Conservation (phyloP, 2,888 invertebrate species). For the Amblyjoppa fuscipennis region DNA sequence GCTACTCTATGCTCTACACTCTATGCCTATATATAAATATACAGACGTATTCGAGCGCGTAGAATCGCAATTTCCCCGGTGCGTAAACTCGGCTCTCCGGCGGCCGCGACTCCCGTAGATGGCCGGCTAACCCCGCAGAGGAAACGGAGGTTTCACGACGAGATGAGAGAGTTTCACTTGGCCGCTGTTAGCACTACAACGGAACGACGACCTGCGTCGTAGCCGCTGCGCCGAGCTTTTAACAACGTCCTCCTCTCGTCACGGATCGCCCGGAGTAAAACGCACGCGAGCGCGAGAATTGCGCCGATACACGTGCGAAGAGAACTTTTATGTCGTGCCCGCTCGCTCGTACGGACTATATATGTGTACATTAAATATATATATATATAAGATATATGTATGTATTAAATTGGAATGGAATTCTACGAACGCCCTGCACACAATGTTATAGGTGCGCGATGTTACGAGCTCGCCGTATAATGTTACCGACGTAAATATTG, state of each 20-base stretch:
- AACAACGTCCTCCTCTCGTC: conserved; percentile 55
- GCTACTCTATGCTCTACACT: not conserved
- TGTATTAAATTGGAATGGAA: not conserved
- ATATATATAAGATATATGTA: too few species aligned
- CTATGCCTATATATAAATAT: not conserved
- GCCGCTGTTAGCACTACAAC: conserved; percentile 69
- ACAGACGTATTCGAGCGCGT: not conserved
- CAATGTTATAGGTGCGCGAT: not conserved
- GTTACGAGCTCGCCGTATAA: conserved; percentile 19
- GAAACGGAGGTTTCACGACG: conserved; percentile 71
- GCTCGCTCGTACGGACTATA: conserved; percentile 2
- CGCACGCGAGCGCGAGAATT: conserved; percentile 15
- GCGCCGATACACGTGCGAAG: conserved; percentile 41
- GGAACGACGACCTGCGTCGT: conserved; percentile 36
- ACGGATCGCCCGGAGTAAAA: conserved; percentile 54
- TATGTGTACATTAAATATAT: not conserved
- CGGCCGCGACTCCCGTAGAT: conserved; percentile 66
- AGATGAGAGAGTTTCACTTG: conserved; percentile 77
- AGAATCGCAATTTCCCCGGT: conserved; percentile 67
- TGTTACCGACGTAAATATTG: conserved; percentile 27
- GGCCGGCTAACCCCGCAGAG: conserved; percentile 75
- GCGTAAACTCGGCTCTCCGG: conserved; percentile 24
- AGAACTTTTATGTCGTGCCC: conserved; percentile 42
- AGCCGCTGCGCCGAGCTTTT: conserved; percentile 30
- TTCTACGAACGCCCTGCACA: not conserved